Evolutionary conservation across 2,888 invertebrate genomes (phyloP), one percentile per base, ranked within the genome.

Genomic region (Oscheius onirici): DNA sequence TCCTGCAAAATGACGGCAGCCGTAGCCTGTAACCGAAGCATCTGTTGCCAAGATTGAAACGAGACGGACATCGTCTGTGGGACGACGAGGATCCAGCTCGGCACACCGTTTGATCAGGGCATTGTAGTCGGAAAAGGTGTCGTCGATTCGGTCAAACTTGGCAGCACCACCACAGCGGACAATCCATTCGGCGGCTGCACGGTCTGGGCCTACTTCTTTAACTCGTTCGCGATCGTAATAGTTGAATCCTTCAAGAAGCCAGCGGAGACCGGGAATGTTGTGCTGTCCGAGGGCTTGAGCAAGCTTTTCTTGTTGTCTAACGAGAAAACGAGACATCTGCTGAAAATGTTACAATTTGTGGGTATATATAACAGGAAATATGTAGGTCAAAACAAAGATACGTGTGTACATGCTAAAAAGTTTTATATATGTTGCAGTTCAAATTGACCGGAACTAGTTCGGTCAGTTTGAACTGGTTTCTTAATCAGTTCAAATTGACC

Each of bases 121-220:
- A 67, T 84, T 84, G 71, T 79, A 84, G 65, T 84, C 84, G 22
- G 60, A 75, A 66, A 84, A 84, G 26, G 60, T 61, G 49, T 80
- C 82, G 52, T 71, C 73, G 51, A 81, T 78, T 24, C 61, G 61
- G 57, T 80, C 79, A 58, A 80, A 77, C 28, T 75, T 76, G 44
- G 66, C 72, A 74, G 66, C 76, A 67, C 79, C 79, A 2, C 96
- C 96, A 89, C 95, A 95, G 78, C 93, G 91, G 34, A 97, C 89
- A 6, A 97, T 90, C 97, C 97, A 97, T 89, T 97, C 97, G 0
- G 96, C 95, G 89, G 96, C 96, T 3, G 93, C 92, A 66, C 94
- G 90, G 87, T 97, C 94, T 0, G 95, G 92, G 0, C 97, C 97
- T 51, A 95, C 79, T 72, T 83, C 80, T 61, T 81, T 81, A 46